These are phyloP conservation scores for Lanistes nyassanus DNA, from an alignment of 1,140 invertebrate genomes.

Conservation along the genomic window DNA sequence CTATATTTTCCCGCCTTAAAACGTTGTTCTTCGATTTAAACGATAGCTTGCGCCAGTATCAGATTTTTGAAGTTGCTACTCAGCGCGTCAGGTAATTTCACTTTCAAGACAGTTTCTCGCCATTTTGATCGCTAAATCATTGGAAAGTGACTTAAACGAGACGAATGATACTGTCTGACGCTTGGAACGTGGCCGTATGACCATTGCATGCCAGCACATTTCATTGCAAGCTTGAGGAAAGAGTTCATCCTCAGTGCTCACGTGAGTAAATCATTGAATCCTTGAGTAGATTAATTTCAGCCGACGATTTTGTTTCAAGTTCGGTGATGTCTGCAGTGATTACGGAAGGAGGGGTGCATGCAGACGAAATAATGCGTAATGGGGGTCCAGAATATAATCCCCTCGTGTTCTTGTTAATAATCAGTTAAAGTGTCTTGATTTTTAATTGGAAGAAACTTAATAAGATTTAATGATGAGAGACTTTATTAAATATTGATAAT, in stretches of 20 bases:
- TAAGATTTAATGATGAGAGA: too few relatives aligned
- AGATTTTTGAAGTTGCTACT: neutral
- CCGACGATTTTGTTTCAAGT: too few relatives aligned
- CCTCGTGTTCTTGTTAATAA: too few relatives aligned
- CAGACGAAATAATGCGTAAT: too few relatives aligned
- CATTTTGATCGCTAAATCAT: conserved; percentile 23
- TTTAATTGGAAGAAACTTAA: too few relatives aligned
- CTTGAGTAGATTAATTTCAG: too few relatives aligned
- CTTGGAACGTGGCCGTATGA: neutral
- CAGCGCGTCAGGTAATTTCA: conserved; percentile 28
- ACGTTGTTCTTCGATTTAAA: neutral
- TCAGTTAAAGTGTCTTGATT: too few relatives aligned
- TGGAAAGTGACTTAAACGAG: conserved; percentile 8
- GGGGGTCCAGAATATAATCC: too few relatives aligned
- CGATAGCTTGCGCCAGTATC: neutral
- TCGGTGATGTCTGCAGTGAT: too few relatives aligned
- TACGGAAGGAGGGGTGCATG: too few relatives aligned
- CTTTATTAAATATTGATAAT: too few relatives aligned
- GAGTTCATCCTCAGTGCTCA: neutral
- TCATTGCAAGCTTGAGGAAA: neutral
- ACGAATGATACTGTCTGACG: neutral
- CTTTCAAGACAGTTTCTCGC: conserved; percentile 20
- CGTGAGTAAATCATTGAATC: neutral
- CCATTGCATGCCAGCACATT: conserved; percentile 3
- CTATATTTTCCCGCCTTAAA: conserved; percentile 29